These are phyloP conservation scores for Gallinago stenura DNA, from an alignment of 2,797 vertebrate species.

Conservation along the genomic window DNA sequence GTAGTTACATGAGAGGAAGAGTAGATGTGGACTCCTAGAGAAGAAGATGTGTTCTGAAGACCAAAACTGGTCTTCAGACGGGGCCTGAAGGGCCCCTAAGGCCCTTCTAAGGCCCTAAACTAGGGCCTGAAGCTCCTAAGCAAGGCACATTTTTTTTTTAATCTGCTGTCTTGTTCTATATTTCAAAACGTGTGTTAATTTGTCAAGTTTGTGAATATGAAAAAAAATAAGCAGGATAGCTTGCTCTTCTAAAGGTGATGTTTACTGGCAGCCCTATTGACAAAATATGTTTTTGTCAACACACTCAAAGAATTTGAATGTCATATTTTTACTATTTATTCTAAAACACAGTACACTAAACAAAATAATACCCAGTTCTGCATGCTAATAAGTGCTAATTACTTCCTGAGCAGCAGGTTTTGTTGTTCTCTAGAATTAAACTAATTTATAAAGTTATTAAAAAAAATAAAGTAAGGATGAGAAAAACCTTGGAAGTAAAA, in stretches of 20 bases:
- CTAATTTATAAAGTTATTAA: constrained; percentile 27
- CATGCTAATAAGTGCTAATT: constrained; percentile 23
- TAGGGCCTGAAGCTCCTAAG: neutral
- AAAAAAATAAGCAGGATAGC: neutral
- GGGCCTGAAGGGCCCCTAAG: no score
- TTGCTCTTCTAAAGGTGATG: neutral
- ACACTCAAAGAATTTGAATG: neutral
- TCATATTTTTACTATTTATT: constrained; percentile 8
- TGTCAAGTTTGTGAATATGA: neutral
- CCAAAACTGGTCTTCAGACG: neutral
- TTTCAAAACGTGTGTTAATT: neutral
- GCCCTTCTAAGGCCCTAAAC: no score
- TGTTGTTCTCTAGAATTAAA: neutral
- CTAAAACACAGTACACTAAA: neutral
- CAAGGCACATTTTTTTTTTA: neutral
- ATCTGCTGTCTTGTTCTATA: neutral
- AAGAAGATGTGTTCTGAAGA: neutral
- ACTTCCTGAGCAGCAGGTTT: neutral
- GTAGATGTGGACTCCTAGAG: neutral
- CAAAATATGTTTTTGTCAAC: neutral
- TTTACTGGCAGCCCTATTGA: neutral
- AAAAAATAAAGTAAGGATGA: constrained; percentile 5
- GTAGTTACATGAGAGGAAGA: neutral
- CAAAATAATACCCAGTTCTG: neutral
- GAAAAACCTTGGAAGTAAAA: neutral